Percentiles rank a stretch among this genome's conserved stretches.
phyloP scores from a whole-genome alignment of 2,888 invertebrate species.

The Magallana nippona region DNA sequence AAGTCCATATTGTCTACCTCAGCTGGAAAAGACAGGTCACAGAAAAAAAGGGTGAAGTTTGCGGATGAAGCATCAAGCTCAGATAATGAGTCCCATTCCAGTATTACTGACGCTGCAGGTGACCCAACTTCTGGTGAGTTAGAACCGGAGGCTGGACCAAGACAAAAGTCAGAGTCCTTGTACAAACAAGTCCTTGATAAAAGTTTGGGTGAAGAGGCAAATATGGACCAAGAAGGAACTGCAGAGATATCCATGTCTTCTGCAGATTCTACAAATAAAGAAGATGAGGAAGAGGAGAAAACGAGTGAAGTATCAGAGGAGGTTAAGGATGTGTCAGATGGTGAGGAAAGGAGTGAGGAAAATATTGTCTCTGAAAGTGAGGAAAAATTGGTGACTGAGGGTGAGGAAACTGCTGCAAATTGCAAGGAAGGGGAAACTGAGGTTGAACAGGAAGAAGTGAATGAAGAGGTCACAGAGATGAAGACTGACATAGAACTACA shows the following conservation, averaged over 20 bases:
- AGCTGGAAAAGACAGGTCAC: slow-evolving; percentile 58
- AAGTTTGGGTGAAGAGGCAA: slow-evolving; percentile 39
- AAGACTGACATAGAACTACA: slow-evolving; percentile 57
- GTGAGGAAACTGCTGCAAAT: not conserved
- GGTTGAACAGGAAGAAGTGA: slow-evolving; percentile 47
- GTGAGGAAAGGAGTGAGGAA: too few relatives aligned
- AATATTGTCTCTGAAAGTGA: not conserved
- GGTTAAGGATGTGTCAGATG: not conserved
- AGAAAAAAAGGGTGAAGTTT: slow-evolving; percentile 72
- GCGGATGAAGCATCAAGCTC: slow-evolving; percentile 73
- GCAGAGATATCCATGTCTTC: slow-evolving; percentile 34
- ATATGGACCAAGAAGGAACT: slow-evolving; percentile 43
- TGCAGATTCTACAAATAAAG: slow-evolving; percentile 41
- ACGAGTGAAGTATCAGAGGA: slow-evolving; percentile 35
- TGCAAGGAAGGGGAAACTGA: not conserved
- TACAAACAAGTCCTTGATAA: slow-evolving; percentile 58
- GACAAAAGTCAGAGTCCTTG: slow-evolving; percentile 44
- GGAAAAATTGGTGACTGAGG: not conserved
- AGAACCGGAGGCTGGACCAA: slow-evolving; percentile 40
- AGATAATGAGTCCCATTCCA: slow-evolving; percentile 72
- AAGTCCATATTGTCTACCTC: slow-evolving; percentile 67
- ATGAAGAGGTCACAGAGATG: slow-evolving; percentile 33
- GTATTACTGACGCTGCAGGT: slow-evolving; percentile 54
- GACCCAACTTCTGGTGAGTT: slow-evolving; percentile 39
- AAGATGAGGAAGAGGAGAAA: slow-evolving; percentile 50